A percentile compares a stretch with the other conserved stretches of the same genome.
phyloP scores from a whole-genome alignment of 2,888 invertebrate genomes.

The Dermolepida albohirtum region DNA sequence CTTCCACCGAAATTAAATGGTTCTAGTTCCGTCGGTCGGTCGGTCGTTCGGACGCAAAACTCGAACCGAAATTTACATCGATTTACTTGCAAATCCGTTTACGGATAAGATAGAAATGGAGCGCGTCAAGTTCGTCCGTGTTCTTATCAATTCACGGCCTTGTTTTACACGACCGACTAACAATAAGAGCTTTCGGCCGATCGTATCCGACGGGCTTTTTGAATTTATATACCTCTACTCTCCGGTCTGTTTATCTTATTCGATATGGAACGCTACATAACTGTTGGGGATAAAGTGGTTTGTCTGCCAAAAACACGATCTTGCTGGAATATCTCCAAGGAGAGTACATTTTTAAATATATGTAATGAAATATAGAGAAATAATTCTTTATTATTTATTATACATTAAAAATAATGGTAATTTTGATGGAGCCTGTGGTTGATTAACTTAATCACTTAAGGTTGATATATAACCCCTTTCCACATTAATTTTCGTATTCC shows the following conservation, averaged over 20 bases:
- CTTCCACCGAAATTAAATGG: slow-evolving; percentile 4
- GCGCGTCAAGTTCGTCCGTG: slow-evolving; percentile 14
- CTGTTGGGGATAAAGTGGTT: neutral
- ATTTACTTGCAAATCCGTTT: no score
- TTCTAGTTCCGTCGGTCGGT: neutral
- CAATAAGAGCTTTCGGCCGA: slow-evolving; percentile 19
- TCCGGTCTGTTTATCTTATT: slow-evolving; percentile 28
- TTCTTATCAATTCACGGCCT: slow-evolving; percentile 33
- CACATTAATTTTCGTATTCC: no score
- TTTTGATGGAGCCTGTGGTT: no score
- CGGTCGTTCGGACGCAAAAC: no score
- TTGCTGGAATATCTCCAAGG: neutral
- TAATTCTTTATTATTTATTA: no score
- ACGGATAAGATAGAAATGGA: no score
- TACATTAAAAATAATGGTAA: no score
- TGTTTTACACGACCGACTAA: slow-evolving; percentile 29
- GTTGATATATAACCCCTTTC: no score
- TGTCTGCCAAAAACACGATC: neutral
- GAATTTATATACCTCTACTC: slow-evolving; percentile 22
- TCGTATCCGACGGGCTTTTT: slow-evolving; percentile 19
- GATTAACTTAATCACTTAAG: no score
- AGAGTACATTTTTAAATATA: no score
- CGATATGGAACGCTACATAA: neutral
- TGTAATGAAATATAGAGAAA: no score
- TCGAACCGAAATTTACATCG: no score